Evolutionary conservation across 2,888 invertebrate genomes (phyloP).

Genomic region (Lathronympha strigana): DNA sequence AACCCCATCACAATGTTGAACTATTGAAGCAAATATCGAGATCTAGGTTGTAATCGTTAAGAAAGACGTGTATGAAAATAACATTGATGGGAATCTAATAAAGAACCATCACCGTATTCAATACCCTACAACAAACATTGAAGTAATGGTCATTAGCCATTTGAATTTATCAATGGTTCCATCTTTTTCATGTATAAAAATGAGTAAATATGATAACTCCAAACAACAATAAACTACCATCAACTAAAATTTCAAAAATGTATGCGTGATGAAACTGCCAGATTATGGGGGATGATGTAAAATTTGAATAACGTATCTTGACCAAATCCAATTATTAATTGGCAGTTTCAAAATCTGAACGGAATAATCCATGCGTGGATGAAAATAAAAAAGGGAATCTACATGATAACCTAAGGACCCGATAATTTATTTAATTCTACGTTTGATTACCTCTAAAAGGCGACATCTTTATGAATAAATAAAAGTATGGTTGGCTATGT

Average conservation of each 20-base stretch:
- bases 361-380: conserved; percentile 35
- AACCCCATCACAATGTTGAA: conserved; percentile 79
- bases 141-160: conserved; percentile 25
- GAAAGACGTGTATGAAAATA: conserved; percentile 35
- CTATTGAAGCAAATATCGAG: conserved; percentile 65
- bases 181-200: neutral
- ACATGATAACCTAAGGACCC: conserved; percentile 35
- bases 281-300: conserved; percentile 1
- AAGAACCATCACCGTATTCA: conserved; percentile 37
- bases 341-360: conserved; percentile 32
- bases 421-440: conserved; percentile 26
- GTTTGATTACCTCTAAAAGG: conserved; percentile 28
- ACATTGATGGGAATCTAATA: conserved; percentile 35
- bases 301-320: conserved; percentile 16
- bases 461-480: conserved; percentile 35
- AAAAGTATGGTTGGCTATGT: conserved; percentile 31
- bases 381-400: conserved; percentile 26
- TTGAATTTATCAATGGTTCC: conserved; percentile 36
- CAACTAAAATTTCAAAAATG: conserved; percentile 15
- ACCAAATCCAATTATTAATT: conserved; percentile 14
- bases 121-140: conserved; percentile 36
- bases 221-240: conserved; percentile 35
- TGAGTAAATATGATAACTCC: conserved; percentile 32
- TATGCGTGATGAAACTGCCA: conserved; percentile 37
- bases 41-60: conserved; percentile 51